Evolutionary conservation across 2,113 vertebrate species (phyloP).

Genomic region (Syngnathus scovelli): DNA sequence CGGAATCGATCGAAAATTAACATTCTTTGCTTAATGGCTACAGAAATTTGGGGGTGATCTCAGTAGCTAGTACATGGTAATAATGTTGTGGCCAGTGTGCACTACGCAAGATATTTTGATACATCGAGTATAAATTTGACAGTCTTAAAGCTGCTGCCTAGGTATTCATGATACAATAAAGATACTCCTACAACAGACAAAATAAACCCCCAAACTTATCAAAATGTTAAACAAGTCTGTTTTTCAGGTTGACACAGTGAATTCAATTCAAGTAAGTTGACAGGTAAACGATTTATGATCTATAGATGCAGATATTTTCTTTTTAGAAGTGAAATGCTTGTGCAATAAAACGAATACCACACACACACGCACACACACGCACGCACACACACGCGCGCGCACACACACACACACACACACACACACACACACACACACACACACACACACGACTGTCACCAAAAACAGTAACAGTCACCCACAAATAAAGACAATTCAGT

Average conservation of each 20-base stretch:
- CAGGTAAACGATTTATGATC: too few relatives aligned
- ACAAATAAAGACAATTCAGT: constrained; percentile 3
- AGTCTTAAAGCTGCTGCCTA: background rate
- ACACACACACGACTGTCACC: background rate
- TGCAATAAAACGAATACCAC: background rate
- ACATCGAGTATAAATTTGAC: background rate
- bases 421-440: too few relatives aligned
- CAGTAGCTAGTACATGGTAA: background rate
- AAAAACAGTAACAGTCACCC: too few relatives aligned
- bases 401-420: too few relatives aligned
- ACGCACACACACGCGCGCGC: too few relatives aligned
- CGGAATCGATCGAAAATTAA: background rate
- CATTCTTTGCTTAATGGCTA: background rate
- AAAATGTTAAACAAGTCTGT: background rate
- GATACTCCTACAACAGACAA: background rate
- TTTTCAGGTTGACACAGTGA: background rate
- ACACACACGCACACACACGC: background rate
- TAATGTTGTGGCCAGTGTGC: background rate
- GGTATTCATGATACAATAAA: background rate
- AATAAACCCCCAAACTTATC: background rate
- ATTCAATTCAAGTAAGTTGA: background rate
- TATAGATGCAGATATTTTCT: background rate
- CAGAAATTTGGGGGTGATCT: background rate
- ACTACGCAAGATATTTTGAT: background rate
- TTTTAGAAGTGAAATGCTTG: background rate